phyloP scores from a whole-genome alignment of 2,113 vertebrate genomes.

The Phrynosoma platyrhinos region DNA sequence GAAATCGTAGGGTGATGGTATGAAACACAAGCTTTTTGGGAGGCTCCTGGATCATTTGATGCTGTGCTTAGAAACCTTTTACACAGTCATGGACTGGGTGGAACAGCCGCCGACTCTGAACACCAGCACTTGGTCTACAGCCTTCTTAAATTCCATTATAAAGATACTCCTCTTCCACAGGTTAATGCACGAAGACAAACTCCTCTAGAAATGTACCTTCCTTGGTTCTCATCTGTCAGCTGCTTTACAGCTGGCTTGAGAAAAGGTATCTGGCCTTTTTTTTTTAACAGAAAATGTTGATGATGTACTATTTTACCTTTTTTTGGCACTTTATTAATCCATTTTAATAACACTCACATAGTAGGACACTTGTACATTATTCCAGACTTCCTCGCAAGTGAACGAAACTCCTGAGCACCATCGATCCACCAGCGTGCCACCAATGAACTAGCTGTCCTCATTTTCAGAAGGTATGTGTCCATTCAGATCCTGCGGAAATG shows the following conservation, averaged over 20 bases:
- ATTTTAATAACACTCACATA: slow-evolving; percentile 56
- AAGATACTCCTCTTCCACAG: not conserved
- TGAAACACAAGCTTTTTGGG: not conserved
- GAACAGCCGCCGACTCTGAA: too few species aligned
- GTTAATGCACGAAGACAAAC: slow-evolving; percentile 20
- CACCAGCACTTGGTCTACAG: slow-evolving; percentile 45
- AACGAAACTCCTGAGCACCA: not conserved
- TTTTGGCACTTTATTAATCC: slow-evolving; percentile 74
- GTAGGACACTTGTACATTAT: slow-evolving; percentile 31
- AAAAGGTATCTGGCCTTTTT: slow-evolving; percentile 40
- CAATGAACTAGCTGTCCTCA: not conserved
- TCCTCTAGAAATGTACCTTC: not conserved
- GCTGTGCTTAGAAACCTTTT: not conserved
- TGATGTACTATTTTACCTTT: slow-evolving; percentile 52
- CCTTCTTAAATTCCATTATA: slow-evolving; percentile 8
- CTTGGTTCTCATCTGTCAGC: not conserved
- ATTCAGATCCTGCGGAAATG: not conserved
- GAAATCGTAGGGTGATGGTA: too few species aligned
- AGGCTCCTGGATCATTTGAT: not conserved
- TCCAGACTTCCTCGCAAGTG: slow-evolving; percentile 39
- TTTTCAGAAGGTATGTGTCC: not conserved
- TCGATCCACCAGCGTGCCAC: not conserved
- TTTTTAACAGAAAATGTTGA: not conserved
- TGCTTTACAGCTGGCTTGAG: not conserved
- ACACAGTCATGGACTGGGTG: too few species aligned